Evolutionary conservation across 2,888 invertebrate genomes (phyloP).

Genomic region (Dorcus hopei): DNA sequence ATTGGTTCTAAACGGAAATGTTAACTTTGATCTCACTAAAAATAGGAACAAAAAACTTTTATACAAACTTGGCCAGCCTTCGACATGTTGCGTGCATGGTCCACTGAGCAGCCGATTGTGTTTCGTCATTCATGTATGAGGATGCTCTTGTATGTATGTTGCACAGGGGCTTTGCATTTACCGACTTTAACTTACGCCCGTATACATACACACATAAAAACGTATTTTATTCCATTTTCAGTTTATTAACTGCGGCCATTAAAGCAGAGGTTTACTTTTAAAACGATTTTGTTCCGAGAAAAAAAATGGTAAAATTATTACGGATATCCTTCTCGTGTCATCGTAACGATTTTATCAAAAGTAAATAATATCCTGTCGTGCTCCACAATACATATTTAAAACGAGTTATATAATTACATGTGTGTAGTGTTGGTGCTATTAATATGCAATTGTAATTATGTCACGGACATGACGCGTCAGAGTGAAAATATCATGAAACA

Average conservation of each 20-base stretch:
- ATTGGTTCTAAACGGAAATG: conserved; percentile 42
- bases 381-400: conserved; percentile 6
- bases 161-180: conserved; percentile 19
- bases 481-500: too few relatives aligned
- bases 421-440: conserved; percentile 14
- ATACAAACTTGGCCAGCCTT: conserved; percentile 44
- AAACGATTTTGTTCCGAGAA: too few relatives aligned
- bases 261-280: too few relatives aligned
- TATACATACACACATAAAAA: too few relatives aligned
- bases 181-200: conserved; percentile 15
- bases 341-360: too few relatives aligned
- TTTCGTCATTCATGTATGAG: conserved; percentile 47
- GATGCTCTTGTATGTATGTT: conserved; percentile 16
- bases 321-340: too few relatives aligned
- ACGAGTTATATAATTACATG: conserved; percentile 5
- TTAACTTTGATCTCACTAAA: conserved; percentile 41
- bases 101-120: conserved; percentile 44
- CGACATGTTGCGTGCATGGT: conserved; percentile 40
- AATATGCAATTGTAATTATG: too few relatives aligned
- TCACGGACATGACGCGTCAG: too few relatives aligned
- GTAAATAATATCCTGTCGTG: too few relatives aligned
- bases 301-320: too few relatives aligned
- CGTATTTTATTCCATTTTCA: too few relatives aligned
- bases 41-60: conserved; percentile 37
- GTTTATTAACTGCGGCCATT: too few relatives aligned